Evolutionary conservation across 2,113 vertebrate species (phyloP).

Genomic region (Periophthalmodon schlosseri): DNA sequence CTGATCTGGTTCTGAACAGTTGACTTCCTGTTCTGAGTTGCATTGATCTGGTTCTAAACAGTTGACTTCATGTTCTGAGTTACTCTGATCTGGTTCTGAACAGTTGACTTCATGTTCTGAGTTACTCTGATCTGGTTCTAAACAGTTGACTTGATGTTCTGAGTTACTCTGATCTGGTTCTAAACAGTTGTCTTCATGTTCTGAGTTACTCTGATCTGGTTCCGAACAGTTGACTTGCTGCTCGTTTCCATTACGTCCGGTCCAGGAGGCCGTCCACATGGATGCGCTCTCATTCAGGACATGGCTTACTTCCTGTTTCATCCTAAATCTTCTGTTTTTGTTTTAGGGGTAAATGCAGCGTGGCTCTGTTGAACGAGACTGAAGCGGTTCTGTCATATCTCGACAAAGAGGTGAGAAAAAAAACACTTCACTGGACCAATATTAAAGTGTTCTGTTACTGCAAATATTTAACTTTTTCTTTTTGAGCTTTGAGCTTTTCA

Average conservation of each 20-base stretch:
- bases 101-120: not conserved
- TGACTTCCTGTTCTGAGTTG: no score
- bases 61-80: no score
- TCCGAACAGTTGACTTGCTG: not conserved
- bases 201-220: not conserved
- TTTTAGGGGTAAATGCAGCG: slow-evolving; percentile 93
- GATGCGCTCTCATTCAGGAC: slow-evolving; percentile 28
- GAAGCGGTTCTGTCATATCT: slow-evolving; percentile 93
- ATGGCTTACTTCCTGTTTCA: slow-evolving; percentile 45
- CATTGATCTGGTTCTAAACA: not conserved
- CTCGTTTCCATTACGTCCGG: not conserved
- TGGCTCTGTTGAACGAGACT: slow-evolving; percentile 94
- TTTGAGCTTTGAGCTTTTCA: no score
- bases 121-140: not conserved
- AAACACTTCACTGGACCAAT: no score
- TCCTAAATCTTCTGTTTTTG: slow-evolving; percentile 31
- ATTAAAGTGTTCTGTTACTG: no score
- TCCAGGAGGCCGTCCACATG: slow-evolving; percentile 37
- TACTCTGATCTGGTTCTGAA: not conserved
- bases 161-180: not conserved
- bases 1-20: no score
- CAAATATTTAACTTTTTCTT: no score
- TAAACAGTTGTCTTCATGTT: not conserved
- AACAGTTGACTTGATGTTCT: not conserved
- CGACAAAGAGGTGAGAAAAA: slow-evolving; percentile 89